Evolutionary conservation across 2,113 vertebrate species (phyloP), one percentile per base, ranked within the genome.

Genomic region (Puntigrus tetrazona): DNA sequence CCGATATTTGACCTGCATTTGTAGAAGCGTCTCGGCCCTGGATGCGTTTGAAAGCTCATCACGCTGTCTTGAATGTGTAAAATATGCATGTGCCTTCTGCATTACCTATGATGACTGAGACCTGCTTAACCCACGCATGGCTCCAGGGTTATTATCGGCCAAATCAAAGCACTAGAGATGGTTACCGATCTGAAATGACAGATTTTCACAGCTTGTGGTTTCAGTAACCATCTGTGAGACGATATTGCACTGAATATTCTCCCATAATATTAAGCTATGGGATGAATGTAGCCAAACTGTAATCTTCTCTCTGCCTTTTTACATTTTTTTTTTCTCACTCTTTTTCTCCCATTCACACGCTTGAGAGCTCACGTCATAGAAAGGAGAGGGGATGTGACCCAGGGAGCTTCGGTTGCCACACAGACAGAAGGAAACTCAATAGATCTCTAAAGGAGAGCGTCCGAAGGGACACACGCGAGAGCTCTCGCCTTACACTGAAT

Each of bases 401-500:
- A 36, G 34, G 34, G n/a, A 34, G 36, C 34, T 0, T 43, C 16
- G 38, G 45, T 22, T 10, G 73, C 79, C 72, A 72, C 73, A 72
- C 29, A 65, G 43, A 72, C 74, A 79, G 80, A 47, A 85, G 22
- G 86, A 73, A 87, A 85, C 83, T 67, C 22, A 55, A 87, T 85
- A 57, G 52, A 78, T n/a, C 31, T 59, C 8, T 38, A 67, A 67
- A 76, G 34, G 29, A 82, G 78, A 67, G 38, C 27, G 3, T 50
- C 8, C 43, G 38, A 36, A 43, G 69, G 70, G 85, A 59, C 73
- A 61, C 29, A 69, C 4, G n/a, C 0, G 1, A 52, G 55, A 27
- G 50, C n/a, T 83, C 63, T 85, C 55, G 4, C 22, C 36, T 88
- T 86, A 79, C 87, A 72, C 41, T 88, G 36, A 88, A 88, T 86